phyloP scores from a whole-genome alignment of 2,797 vertebrate species.

The Amblyraja radiata region DNA sequence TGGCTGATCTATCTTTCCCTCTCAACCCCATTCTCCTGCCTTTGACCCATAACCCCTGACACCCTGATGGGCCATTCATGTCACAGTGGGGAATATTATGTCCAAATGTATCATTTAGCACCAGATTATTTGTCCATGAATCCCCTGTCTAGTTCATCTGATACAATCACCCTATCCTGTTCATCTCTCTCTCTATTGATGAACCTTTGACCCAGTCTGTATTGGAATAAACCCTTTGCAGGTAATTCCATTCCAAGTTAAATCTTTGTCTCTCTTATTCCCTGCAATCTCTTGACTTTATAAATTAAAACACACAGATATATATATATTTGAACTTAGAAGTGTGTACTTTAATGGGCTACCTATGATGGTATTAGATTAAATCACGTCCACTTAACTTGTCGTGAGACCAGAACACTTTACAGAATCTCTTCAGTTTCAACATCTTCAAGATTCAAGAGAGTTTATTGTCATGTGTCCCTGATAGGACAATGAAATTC shows the following conservation, averaged over 20 bases:
- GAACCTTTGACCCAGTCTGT: background rate
- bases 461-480: too few species aligned
- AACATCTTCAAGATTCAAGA: too few species aligned
- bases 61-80: too few species aligned
- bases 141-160: background rate
- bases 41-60: too few species aligned
- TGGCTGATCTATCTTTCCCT: too few species aligned
- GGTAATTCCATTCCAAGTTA: background rate
- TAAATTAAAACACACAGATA: background rate
- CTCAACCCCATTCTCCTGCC: too few species aligned
- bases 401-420: background rate
- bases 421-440: background rate
- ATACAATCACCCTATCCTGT: background rate
- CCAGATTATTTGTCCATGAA: background rate
- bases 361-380: background rate
- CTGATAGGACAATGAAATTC: too few species aligned
- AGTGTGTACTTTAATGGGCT: background rate
- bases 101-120: background rate
- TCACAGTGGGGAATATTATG: too few species aligned
- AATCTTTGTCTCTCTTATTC: background rate
- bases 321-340: too few species aligned
- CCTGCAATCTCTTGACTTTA: background rate
- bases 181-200: background rate
- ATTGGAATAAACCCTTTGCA: background rate
- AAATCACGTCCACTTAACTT: background rate